These are phyloP conservation scores for Scolopax bukidnonensis DNA, from an alignment of 2,797 vertebrate species.

Conservation along the genomic window DNA sequence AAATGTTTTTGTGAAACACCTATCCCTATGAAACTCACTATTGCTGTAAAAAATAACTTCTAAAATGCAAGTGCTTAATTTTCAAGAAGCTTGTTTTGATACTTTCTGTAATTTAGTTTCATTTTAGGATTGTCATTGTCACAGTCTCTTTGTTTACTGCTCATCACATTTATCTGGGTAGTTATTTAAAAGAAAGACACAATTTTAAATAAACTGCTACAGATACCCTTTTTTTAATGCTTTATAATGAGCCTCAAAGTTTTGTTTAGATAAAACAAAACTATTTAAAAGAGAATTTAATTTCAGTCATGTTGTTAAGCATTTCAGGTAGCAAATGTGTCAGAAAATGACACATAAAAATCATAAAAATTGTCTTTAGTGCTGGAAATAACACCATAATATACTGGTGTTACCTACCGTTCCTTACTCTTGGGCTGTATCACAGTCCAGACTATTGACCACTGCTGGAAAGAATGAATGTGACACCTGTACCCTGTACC, in stretches of 20 bases:
- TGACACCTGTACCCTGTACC: neutral
- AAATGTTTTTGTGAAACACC: neutral
- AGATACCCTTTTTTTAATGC: neutral
- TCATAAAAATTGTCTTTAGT: neutral
- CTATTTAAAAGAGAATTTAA: neutral
- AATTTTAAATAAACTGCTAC: neutral
- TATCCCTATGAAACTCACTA: accelerated
- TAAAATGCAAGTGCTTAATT: neutral
- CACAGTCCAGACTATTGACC: neutral
- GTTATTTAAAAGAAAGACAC: conserved; percentile 20
- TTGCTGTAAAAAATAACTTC: neutral
- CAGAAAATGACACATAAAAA: neutral
- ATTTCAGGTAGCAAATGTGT: neutral
- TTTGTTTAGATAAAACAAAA: conserved; percentile 18
- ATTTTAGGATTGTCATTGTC: neutral
- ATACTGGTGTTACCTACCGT: neutral
- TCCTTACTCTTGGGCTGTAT: neutral
- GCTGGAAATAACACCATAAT: neutral
- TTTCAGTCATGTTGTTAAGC: neutral
- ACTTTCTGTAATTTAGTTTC: neutral
- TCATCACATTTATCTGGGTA: neutral
- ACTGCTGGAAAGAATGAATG: neutral
- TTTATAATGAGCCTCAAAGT: neutral
- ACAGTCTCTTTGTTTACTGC: neutral
- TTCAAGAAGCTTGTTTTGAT: neutral